Conservation (phyloP, 2,888 invertebrate species). For the Prenolepis imparis region DNA sequence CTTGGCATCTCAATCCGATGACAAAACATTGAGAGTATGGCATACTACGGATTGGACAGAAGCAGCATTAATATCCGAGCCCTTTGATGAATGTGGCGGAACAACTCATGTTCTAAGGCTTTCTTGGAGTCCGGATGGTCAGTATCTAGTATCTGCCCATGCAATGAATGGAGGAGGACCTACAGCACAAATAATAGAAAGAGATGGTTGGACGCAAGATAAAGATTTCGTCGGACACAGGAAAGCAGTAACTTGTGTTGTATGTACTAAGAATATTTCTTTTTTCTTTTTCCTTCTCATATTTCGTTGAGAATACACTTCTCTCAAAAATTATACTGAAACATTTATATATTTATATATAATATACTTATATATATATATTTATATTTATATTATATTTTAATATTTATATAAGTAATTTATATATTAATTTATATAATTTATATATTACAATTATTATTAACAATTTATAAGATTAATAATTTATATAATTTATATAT, state of each 20-base stretch:
- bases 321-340: not conserved
- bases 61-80: constrained; percentile 95
- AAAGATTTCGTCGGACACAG: constrained; percentile 99
- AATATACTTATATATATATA: no score
- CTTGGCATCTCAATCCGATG: constrained; percentile 98
- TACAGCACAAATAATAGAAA: constrained; percentile 97
- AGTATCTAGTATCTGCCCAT: constrained; percentile 98
- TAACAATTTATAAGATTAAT: no score
- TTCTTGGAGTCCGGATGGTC: constrained; percentile 99
- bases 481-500: no score
- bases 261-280: constrained; percentile 82
- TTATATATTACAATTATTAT: no score
- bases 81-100: constrained; percentile 95
- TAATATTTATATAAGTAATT: no score
- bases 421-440: not conserved
- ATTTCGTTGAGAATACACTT: not conserved
- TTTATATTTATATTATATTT: no score
- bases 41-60: constrained; percentile 97
- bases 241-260: constrained; percentile 98
- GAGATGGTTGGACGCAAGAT: constrained; percentile 97
- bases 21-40: constrained; percentile 97
- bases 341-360: not conserved
- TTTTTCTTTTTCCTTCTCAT: not conserved
- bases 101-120: constrained; percentile 97
- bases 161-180: constrained; percentile 99